Evolutionary conservation across 1,140 invertebrate genomes (phyloP), one percentile per base, ranked within the genome.

Genomic region (Calliphora vicina): DNA sequence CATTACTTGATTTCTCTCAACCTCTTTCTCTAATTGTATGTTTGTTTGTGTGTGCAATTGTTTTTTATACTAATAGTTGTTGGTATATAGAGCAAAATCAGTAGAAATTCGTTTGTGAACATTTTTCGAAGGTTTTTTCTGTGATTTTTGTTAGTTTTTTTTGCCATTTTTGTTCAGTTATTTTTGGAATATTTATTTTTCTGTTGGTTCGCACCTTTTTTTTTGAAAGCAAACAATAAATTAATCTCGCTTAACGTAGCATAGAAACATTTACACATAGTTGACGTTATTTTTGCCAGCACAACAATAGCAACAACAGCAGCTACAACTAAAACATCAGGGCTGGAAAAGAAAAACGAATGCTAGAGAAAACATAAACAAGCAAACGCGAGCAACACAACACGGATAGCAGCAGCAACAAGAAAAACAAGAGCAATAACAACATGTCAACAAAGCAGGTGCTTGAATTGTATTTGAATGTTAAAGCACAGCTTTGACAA

Each of bases 191-290:
- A 20, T 67, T 67, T 67, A 20, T 67, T 67, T 67, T 67, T 2
- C n/a, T 67, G 61, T 67, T 67, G 6, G n/a, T 20, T 67, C 35
- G 20, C 35, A 78, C 35, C 42, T 78, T 78, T 42, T 76, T 78
- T 20, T 15, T n/a, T n/a, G n/a, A 43, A 25, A 35, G 35, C 20
- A 78, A 78, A 78, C 74, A 78, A 43, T 45, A 78, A 78, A 78
- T 78, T 78, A 78, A 78, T 78, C 74, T 43, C 74, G 74, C 74
- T 78, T 78, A 78, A 78, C 74, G 74, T 78, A 78, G 74, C 74
- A 78, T 42, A 78, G 43, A n/a, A 45, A 78, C 35, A 78, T 78
- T 78, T 45, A 43, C 35, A 78, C 74, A 78, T 43, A 78, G 74
- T 76, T 45, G 74, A 43, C 29, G 35, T n/a, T 25, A 43, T 25